Percentiles rank a stretch among this genome's conserved stretches.
phyloP scores from a whole-genome alignment of 2,888 invertebrate species.

The Ophioninae sp. region DNA sequence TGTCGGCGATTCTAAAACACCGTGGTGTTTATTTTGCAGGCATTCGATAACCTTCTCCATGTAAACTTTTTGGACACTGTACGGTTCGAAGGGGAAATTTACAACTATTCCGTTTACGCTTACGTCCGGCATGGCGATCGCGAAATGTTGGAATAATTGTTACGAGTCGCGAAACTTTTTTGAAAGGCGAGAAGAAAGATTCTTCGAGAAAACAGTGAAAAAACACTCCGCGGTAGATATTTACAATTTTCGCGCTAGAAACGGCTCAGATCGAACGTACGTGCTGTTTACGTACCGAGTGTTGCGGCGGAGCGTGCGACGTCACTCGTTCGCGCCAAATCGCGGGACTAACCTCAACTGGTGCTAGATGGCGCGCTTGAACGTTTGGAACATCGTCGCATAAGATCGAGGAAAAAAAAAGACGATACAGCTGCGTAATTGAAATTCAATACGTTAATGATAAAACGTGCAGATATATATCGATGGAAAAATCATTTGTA shows the following conservation, averaged over 20 bases:
- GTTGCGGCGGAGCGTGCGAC: neutral
- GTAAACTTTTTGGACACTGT: constrained; percentile 93
- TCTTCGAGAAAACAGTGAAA: too few species aligned
- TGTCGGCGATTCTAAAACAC: constrained; percentile 96
- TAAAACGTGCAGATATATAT: neutral
- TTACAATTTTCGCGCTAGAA: neutral
- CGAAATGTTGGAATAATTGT: too few species aligned
- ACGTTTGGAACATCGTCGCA: neutral
- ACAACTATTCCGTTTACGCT: constrained; percentile 87
- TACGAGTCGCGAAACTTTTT: neutral
- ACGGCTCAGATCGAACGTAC: neutral
- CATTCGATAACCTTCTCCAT: constrained; percentile 95
- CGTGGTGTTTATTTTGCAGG: constrained; percentile 90
- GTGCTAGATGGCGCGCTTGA: neutral
- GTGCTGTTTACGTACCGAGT: neutral
- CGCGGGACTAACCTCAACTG: neutral
- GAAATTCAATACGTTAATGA: neutral
- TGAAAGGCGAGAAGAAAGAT: neutral
- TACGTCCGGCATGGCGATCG: constrained; percentile 83
- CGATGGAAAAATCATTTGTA: neutral
- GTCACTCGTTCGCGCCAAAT: constrained; percentile 14
- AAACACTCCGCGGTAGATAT: too few species aligned
- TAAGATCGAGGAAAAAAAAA: neutral
- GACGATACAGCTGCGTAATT: neutral
- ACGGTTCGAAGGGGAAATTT: constrained; percentile 96